Evolutionary conservation across 2,888 invertebrate species (phyloP).

Genomic region (Petrolisthes manimaculis): DNA sequence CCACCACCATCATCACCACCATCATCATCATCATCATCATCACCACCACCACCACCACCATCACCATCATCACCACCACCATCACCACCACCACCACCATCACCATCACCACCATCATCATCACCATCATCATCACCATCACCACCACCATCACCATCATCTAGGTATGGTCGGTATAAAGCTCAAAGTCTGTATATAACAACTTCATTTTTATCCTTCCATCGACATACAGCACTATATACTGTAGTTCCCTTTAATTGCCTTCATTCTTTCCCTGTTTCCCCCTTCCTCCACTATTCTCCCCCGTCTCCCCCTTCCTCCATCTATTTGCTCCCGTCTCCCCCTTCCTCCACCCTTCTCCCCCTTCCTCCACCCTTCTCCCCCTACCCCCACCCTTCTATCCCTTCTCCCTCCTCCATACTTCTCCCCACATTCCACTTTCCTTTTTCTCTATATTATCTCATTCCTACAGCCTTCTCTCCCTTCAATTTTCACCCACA

Average conservation of each 20-base stretch:
- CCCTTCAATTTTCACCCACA: neutral
- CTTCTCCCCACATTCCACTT: neutral
- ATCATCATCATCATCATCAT: slow-evolving; percentile 1
- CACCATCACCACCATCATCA: neutral
- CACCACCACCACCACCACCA: slow-evolving; percentile 1
- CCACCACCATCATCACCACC: neutral
- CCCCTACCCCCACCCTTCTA: neutral
- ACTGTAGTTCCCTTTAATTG: no score
- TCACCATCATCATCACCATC: neutral
- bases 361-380: neutral
- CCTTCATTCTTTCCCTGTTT: neutral
- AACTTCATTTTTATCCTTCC: no score
- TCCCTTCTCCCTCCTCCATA: neutral
- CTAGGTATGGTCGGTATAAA: no score
- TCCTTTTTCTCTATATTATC: neutral
- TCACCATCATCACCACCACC: neutral
- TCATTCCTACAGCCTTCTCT: neutral
- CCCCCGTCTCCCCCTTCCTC: neutral
- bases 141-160: no score
- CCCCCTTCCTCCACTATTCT: neutral
- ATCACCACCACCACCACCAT: neutral
- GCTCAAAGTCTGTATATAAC: no score
- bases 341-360: neutral
- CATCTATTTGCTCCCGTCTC: neutral
- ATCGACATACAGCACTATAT: no score